Base-by-base conservation (phyloP, 2,113 vertebrate genomes). In the Pleuronectes platessa region DNA sequence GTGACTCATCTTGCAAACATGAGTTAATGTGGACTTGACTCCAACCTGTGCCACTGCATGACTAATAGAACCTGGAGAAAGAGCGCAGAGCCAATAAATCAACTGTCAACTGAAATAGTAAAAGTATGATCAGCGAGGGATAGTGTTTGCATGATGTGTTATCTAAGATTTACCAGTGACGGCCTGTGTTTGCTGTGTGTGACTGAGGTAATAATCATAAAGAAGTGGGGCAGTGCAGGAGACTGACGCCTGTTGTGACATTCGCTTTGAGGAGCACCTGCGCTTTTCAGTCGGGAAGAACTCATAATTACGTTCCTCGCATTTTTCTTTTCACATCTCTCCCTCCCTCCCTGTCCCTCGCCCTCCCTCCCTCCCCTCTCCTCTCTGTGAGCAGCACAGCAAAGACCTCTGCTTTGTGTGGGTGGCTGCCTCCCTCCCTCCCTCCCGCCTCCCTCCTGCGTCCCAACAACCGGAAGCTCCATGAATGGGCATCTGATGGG, bases 401-500 rank as follows among this genome's bases (percentile, higher is more conserved):
- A 83, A 75, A 90, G 88, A 92, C 88, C 74, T 82, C 81, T 72
- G 80, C 88, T 86, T 88, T 92, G 88, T 90, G 67, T 54, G 54
- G 59, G 84, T 65, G 83, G 68, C 82, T 58, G 61, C 82, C 61
- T 87, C 83, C 76, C 81, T 45, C 71, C 82, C 61, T 87, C 83
- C 76, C 79, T 45, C 71, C 75, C 67, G 8, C 83, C 83, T 27
- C 26, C 6, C 31, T 31, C 31, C 31, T 31, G 31, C 31, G 31
- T 74, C 56, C 64, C 21, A 67, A 71, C 80, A 82, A 83, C 89
- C 90, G 92, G 92, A 93, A 93, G 89, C 85, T 81, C 91, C 88
- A 82, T 90, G 82, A 92, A 93, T 92, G 90, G 88, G 74, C 81
- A 86, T 86, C 3, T 70, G 77, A 89, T 81, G 82, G 84, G 71